phyloP scores from a whole-genome alignment of 2,113 vertebrate species.

The Otus sunia region DNA sequence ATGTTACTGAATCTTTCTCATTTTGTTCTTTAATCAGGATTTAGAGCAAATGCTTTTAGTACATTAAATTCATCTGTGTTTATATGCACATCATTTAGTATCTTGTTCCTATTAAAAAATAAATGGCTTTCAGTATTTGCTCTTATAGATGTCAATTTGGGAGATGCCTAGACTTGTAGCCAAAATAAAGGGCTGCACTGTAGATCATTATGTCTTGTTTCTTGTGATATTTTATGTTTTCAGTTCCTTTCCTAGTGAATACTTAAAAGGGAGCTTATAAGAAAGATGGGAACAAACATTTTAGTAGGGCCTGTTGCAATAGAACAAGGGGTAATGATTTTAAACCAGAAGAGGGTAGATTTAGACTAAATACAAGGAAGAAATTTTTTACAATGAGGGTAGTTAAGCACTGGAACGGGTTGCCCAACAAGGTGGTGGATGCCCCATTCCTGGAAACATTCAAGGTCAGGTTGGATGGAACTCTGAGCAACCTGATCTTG shows the following conservation, averaged over 20 bases:
- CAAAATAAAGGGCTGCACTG: neutral
- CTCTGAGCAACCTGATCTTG: neutral
- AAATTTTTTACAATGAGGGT: neutral
- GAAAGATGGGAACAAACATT: neutral
- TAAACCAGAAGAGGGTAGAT: neutral
- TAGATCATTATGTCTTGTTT: neutral
- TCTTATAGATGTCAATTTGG: neutral
- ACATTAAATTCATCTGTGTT: neutral
- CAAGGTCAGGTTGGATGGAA: neutral
- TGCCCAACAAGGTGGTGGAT: too few relatives aligned
- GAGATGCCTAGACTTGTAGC: neutral
- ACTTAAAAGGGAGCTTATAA: neutral
- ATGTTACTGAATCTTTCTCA: rapidly evolving
- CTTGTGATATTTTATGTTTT: neutral
- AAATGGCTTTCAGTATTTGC: neutral
- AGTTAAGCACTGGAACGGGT: neutral
- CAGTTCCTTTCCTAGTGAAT: neutral
- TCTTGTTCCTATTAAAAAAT: neutral
- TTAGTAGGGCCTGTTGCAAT: neutral
- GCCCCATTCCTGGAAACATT: neutral
- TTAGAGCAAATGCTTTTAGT: neutral
- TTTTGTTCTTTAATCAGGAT: neutral
- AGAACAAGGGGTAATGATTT: neutral
- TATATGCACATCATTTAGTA: neutral
- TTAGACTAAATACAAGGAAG: neutral